Conservation (phyloP, 2,797 vertebrate genomes). For the Scomberomorus guttatus region DNA sequence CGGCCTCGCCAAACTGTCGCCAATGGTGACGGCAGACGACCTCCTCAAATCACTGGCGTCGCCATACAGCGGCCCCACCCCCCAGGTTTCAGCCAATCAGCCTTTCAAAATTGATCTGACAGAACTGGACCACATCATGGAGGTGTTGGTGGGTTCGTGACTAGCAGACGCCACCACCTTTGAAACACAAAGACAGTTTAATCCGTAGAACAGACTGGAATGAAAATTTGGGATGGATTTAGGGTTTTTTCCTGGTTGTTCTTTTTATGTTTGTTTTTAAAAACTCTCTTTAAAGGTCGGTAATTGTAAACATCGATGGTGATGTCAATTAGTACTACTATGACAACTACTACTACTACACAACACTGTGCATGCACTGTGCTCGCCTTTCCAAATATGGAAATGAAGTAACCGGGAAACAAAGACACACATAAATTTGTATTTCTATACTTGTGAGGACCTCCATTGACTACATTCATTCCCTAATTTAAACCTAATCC, state of each 20-base stretch:
- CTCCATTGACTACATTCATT: conserved; percentile 46
- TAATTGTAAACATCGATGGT: conserved; percentile 83
- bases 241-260: conserved; percentile 37
- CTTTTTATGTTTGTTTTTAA: conserved; percentile 63
- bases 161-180: conserved; percentile 6
- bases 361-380: conserved; percentile 97
- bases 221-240: conserved; percentile 39
- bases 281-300: conserved; percentile 75
- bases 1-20: conserved; percentile 91
- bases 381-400: conserved; percentile 90
- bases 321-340: conserved; percentile 86
- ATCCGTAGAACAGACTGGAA: conserved; percentile 63
- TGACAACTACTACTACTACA: conserved; percentile 86
- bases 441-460: conserved; percentile 73
- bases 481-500: conserved; percentile 37
- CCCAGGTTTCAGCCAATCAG: conserved; percentile 95
- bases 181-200: conserved; percentile 30
- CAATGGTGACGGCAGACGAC: conserved; percentile 93
- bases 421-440: conserved; percentile 60
- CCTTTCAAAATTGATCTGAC: conserved; percentile 99
- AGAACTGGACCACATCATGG: conserved; percentile 99
- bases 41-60: conserved; percentile 94
- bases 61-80: conserved; percentile 89
- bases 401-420: conserved; percentile 86
- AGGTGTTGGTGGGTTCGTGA: conserved; percentile 98